These are phyloP conservation scores for Portunus trituberculatus DNA, from an alignment of 1,140 invertebrate genomes.

Conservation along the genomic window DNA sequence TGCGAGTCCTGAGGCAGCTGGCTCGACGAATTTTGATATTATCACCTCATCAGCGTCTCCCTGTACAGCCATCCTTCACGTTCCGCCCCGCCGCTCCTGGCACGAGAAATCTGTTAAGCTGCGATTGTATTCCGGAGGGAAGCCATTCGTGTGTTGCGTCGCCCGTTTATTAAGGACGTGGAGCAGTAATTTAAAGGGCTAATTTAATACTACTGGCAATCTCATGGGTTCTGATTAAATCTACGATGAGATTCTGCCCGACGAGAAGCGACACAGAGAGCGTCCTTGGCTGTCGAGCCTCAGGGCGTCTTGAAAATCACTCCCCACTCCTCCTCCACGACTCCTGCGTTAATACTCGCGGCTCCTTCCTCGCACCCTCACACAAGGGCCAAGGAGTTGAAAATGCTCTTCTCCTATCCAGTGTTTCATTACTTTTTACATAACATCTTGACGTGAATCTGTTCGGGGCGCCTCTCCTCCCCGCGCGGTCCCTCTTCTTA, in stretches of 20 bases:
- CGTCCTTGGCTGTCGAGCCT: not conserved
- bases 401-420: not conserved
- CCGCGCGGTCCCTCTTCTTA: not conserved
- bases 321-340: not conserved
- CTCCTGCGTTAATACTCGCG: not conserved
- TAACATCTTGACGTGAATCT: not conserved
- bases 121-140: not conserved
- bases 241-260: not conserved
- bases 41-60: not conserved
- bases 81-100: not conserved
- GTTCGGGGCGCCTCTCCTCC: not conserved
- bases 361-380: not conserved
- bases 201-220: conserved; percentile 13
- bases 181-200: conserved; percentile 22
- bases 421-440: not conserved
- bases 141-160: not conserved
- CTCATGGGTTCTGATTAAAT: conserved; percentile 12
- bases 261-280: not conserved
- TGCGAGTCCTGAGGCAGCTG: not conserved
- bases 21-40: conserved; percentile 3
- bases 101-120: not conserved
- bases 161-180: not conserved
- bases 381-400: not conserved
- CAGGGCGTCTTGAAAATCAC: not conserved
- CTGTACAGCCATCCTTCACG: not conserved